Conservation (phyloP, 2,113 vertebrate species). For the Colistium nudipinnis region DNA sequence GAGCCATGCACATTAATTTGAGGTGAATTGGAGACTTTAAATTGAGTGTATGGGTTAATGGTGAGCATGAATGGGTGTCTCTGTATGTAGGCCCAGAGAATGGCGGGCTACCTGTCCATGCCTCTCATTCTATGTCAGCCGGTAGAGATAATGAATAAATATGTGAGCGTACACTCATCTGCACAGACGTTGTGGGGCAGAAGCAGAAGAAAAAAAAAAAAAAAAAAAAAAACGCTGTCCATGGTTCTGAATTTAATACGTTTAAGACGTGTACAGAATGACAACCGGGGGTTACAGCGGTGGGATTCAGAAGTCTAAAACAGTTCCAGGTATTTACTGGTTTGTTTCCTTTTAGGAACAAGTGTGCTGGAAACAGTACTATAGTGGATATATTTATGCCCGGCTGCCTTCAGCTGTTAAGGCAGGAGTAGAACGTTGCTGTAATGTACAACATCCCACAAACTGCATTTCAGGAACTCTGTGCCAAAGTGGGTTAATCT, state of each 20-base stretch:
- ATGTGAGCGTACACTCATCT: slow-evolving; percentile 22
- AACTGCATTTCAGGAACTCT: slow-evolving; percentile 56
- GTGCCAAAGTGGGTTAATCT: slow-evolving; percentile 66
- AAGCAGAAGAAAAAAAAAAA: too few relatives aligned
- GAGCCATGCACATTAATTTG: too few relatives aligned
- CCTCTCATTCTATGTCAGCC: too few relatives aligned
- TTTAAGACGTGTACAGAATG: slow-evolving; percentile 31
- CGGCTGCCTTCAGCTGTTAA: neutral
- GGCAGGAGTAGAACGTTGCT: slow-evolving; percentile 14
- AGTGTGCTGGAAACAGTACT: slow-evolving; percentile 2
- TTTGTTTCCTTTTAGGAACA: neutral
- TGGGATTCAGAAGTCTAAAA: neutral
- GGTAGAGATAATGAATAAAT: too few relatives aligned
- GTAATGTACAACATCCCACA: slow-evolving; percentile 17
- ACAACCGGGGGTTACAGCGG: slow-evolving; percentile 28
- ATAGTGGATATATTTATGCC: neutral
- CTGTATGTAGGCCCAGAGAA: too few relatives aligned
- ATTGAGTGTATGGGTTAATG: too few relatives aligned
- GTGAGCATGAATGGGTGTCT: too few relatives aligned
- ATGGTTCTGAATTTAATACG: slow-evolving; percentile 53
- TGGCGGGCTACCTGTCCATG: too few relatives aligned
- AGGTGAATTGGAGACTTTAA: too few relatives aligned
- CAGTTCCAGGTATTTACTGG: slow-evolving; percentile 7
- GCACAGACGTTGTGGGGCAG: slow-evolving; percentile 30
- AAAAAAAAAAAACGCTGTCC: slow-evolving; percentile 46